Base-by-base conservation (phyloP, 2,797 vertebrate species). In the Pipistrellus pygmaeus region DNA sequence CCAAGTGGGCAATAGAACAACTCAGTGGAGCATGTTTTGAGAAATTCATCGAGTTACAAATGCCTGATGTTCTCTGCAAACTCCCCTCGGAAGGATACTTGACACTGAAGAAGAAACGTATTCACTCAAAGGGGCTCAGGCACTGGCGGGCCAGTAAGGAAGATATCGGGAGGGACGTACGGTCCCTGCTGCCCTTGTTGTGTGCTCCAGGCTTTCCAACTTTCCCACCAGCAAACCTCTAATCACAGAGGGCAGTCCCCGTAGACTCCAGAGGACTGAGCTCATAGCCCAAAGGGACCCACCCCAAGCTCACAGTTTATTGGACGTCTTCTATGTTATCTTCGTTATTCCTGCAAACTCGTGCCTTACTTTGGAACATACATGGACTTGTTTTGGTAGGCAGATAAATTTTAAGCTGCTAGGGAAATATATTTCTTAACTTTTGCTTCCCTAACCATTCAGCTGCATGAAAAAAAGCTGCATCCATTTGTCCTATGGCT, bases 331-430 rank as follows among this genome's bases (percentile, higher is more conserved):
- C 55, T 68, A 21, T 72, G 71, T 77, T 62, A 38, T 48, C 53
- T 66, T 41, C 72, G 23, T 76, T 55, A 53, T 72, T 55, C 78
- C 17, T 96, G 55, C 14, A 88, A 81, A 68, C 57, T 89, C 62
- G 1, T 27, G 48, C 44, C 32, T 48, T 83, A 25, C 32, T 89
- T 78, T 84, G 21, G 27, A 62, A 30, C 17, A 6, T 25, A 46
- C 13, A 27, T 25, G 10, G 38, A 32, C 23, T 57, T 46, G 1
- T 73, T 68, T 53, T 66, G 68, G 17, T 78, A 62, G 69, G 38
- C 62, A 83, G 93, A 71, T 72, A 41, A 27, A 71, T 53, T 81
- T 77, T 84, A 72, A 86, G 41, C 55, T 18, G 27, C 41, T 75
- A 51, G 9, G 57, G 81, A 21, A 69, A 53, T 62, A 21, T 12